A percentile compares a stretch with the other conserved stretches of the same genome.
Evolutionary conservation across 2,888 invertebrate genomes (phyloP).

Genomic region (Cecidostiba fungosa): DNA sequence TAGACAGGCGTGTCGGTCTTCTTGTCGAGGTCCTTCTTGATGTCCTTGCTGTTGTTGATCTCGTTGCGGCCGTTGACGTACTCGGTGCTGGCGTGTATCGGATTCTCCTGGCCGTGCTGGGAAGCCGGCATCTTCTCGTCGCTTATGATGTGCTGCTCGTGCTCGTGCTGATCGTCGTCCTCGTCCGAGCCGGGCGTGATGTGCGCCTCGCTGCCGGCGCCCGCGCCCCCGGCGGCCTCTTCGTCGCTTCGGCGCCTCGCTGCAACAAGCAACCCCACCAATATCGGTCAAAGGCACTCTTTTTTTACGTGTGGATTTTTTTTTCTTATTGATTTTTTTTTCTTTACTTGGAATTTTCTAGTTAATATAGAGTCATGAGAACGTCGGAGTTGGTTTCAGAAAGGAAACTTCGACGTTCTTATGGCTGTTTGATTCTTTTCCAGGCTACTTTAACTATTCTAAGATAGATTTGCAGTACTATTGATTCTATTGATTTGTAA

Average conservation of each 20-base stretch:
- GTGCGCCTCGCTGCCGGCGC: constrained; percentile 83
- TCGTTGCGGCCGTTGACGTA: constrained; percentile 83
- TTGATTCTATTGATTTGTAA: neutral
- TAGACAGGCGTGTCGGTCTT: constrained; percentile 83
- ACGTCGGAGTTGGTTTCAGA: constrained; percentile 27
- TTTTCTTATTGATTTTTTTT: constrained; percentile 21
- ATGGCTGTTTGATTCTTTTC: neutral
- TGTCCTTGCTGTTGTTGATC: constrained; percentile 81
- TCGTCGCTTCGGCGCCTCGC: constrained; percentile 81
- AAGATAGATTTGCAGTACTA: neutral
- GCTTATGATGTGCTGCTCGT: constrained; percentile 78
- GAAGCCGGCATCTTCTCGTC: constrained; percentile 75
- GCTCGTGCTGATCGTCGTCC: constrained; percentile 71
- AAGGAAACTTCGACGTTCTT: neutral
- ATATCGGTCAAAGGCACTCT: constrained; percentile 65
- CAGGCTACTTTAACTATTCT: neutral
- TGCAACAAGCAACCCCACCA: constrained; percentile 80
- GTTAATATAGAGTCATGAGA: constrained; percentile 10
- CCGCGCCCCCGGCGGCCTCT: constrained; percentile 83
- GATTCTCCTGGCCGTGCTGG: constrained; percentile 78
- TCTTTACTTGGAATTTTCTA: constrained; percentile 31
- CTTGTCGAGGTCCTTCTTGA: constrained; percentile 81
- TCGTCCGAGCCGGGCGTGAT: constrained; percentile 83
- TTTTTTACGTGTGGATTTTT: constrained; percentile 46
- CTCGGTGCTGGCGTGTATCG: constrained; percentile 82